Percentiles rank a stretch among this genome's conserved stretches.
These are phyloP conservation scores for Thysanoteuthis rhombus DNA, from an alignment of 2,888 invertebrate genomes.

Conservation along the genomic window DNA sequence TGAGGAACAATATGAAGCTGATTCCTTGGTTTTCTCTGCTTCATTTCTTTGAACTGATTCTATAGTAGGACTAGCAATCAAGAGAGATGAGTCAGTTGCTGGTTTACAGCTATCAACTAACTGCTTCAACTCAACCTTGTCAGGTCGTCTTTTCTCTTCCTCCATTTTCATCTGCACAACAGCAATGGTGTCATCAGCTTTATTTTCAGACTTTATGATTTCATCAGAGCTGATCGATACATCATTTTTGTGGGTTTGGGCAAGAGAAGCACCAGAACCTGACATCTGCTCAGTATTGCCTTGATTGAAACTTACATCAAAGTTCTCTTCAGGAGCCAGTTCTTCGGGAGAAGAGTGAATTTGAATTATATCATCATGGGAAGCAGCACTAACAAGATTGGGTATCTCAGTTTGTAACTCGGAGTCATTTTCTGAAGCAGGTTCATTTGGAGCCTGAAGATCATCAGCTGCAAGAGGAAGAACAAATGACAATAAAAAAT, in stretches of 20 bases:
- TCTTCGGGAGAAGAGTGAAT: not conserved
- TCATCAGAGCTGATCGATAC: not conserved
- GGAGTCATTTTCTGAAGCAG: not conserved
- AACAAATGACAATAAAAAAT: too few relatives aligned
- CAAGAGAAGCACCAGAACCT: not conserved
- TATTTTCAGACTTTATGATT: not conserved
- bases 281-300: not conserved
- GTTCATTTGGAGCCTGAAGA: not conserved
- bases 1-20: not conserved
- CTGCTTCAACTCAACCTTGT: not conserved
- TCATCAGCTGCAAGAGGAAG: not conserved
- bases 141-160: not conserved
- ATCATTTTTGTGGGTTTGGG: not conserved
- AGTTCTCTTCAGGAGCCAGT: not conserved
- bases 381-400: not conserved
- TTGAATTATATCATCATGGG: not conserved
- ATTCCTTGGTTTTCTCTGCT: not conserved
- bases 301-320: not conserved
- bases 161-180: not conserved
- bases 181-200: not conserved
- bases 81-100: not conserved
- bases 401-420: not conserved
- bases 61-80: not conserved
- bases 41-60: not conserved
- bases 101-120: not conserved